These are phyloP conservation scores for Augochlorella aurata DNA, from an alignment of 2,888 invertebrate genomes.

Conservation along the genomic window DNA sequence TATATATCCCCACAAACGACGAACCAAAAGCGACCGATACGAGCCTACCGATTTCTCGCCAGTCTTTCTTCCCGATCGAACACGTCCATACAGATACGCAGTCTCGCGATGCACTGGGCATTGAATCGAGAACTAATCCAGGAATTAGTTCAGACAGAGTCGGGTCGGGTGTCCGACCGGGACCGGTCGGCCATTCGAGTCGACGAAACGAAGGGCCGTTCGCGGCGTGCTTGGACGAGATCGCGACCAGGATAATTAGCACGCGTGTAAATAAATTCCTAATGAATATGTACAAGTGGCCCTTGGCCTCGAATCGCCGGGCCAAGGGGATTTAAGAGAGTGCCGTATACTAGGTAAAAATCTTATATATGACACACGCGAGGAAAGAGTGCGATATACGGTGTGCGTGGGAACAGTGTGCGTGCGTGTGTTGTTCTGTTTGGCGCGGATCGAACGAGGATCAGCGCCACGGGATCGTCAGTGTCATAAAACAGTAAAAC, in stretches of 20 bases:
- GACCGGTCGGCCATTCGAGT: constrained; percentile 4
- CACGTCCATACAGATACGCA: neutral
- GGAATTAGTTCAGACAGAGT: neutral
- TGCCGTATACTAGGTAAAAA: constrained; percentile 69
- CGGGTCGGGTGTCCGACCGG: neutral
- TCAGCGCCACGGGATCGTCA: constrained; percentile 31
- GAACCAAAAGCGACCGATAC: neutral
- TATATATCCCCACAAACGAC: neutral
- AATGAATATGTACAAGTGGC: constrained; percentile 79
- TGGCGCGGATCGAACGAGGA: constrained; percentile 26
- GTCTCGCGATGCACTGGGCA: neutral
- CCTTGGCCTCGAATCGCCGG: constrained; percentile 33
- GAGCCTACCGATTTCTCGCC: neutral
- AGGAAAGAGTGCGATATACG: constrained; percentile 56
- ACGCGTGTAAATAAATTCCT: constrained; percentile 81
- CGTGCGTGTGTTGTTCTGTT: neutral
- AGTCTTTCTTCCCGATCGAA: neutral
- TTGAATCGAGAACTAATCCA: neutral
- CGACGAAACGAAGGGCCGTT: constrained; percentile 56
- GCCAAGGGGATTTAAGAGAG: constrained; percentile 65
- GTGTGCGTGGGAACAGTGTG: constrained; percentile 53
- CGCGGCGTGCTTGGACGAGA: constrained; percentile 25
- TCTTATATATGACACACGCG: constrained; percentile 60
- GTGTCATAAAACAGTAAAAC: constrained; percentile 39
- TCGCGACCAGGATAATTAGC: constrained; percentile 72